phyloP scores from a whole-genome alignment of 2,888 invertebrate genomes.

The Formica aserva region DNA sequence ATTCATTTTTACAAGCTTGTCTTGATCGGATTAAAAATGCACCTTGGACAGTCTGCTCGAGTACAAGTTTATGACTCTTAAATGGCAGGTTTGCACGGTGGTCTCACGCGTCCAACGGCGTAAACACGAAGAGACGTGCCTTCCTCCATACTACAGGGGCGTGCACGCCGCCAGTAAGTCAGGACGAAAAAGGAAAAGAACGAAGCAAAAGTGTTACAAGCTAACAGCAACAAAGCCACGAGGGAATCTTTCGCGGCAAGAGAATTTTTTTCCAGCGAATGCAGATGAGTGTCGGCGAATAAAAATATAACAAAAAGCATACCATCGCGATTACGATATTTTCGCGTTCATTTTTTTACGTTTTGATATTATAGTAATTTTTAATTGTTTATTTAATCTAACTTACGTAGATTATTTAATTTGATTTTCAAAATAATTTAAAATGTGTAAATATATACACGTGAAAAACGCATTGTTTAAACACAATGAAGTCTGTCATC shows the following conservation, averaged over 20 bases:
- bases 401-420: not conserved
- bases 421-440: not conserved
- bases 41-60: slow-evolving; percentile 48
- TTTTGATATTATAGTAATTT: not conserved
- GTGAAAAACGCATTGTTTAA: not conserved
- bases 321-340: not conserved
- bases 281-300: slow-evolving; percentile 16
- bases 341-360: not conserved
- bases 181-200: slow-evolving; percentile 57
- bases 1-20: slow-evolving; percentile 44
- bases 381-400: not conserved
- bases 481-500: not conserved
- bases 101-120: slow-evolving; percentile 58
- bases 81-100: slow-evolving; percentile 57
- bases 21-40: slow-evolving; percentile 38
- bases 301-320: slow-evolving; percentile 37
- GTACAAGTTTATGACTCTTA: slow-evolving; percentile 67
- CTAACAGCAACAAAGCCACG: slow-evolving; percentile 46
- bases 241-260: slow-evolving; percentile 39
- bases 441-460: not conserved
- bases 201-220: slow-evolving; percentile 49
- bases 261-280: slow-evolving; percentile 49
- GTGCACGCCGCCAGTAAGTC: slow-evolving; percentile 59
- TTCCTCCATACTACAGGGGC: slow-evolving; percentile 39
- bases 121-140: slow-evolving; percentile 61